Percentiles rank a stretch among this genome's conserved stretches.
phyloP scores from a whole-genome alignment of 2,888 invertebrate species.

The Leucoptera coffeella region DNA sequence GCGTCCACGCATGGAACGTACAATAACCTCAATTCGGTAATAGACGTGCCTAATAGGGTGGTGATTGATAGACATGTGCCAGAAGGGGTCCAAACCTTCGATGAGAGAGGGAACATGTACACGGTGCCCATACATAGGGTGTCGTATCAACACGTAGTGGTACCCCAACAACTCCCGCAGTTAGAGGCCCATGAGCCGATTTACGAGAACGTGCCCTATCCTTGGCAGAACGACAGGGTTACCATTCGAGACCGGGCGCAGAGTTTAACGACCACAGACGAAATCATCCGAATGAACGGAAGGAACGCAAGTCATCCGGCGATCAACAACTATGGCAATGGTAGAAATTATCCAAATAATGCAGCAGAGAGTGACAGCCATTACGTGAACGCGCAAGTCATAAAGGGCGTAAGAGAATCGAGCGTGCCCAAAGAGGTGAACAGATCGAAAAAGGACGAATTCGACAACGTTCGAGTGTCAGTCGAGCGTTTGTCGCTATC shows the following conservation, averaged over 20 bases:
- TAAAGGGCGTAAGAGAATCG: slow-evolving; percentile 31
- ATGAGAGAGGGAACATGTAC: slow-evolving; percentile 58
- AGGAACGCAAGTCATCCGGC: slow-evolving; percentile 28
- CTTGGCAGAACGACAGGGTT: slow-evolving; percentile 48
- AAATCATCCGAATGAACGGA: slow-evolving; percentile 42
- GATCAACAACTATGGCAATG: slow-evolving; percentile 18
- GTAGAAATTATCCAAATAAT: slow-evolving; percentile 14
- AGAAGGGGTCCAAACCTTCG: slow-evolving; percentile 48
- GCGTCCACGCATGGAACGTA: slow-evolving; percentile 63
- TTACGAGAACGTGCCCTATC: slow-evolving; percentile 73
- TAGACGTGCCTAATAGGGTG: slow-evolving; percentile 43
- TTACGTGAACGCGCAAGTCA: slow-evolving; percentile 41
- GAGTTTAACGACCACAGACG: slow-evolving; percentile 67
- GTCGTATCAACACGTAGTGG: slow-evolving; percentile 40
- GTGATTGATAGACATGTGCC: background rate
- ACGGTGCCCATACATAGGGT: slow-evolving; percentile 51
- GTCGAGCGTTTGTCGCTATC: slow-evolving; percentile 26
- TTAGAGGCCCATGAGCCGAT: slow-evolving; percentile 62
- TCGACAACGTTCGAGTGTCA: slow-evolving; percentile 17
- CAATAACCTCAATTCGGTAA: slow-evolving; percentile 61
- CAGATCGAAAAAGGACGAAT: slow-evolving; percentile 16
- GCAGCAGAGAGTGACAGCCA: slow-evolving; percentile 20
- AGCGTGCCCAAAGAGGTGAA: slow-evolving; percentile 28
- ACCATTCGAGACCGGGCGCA: slow-evolving; percentile 51
- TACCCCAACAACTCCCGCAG: slow-evolving; percentile 39